phyloP scores from a whole-genome alignment of 2,797 vertebrate species.

The Sphaeramia orbicularis region DNA sequence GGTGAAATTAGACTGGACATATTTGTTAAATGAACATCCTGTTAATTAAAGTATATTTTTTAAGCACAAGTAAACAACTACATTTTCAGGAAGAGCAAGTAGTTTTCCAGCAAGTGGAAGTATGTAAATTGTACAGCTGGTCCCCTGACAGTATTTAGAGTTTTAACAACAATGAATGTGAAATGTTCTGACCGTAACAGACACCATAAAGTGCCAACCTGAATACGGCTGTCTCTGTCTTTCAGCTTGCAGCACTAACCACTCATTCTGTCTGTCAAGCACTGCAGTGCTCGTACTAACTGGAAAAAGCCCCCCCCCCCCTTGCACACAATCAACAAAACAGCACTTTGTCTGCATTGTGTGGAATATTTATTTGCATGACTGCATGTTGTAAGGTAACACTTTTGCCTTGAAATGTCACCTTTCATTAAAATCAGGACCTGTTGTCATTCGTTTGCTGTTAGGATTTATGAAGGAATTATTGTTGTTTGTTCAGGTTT shows the following conservation, averaged over 20 bases:
- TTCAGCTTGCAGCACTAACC: conserved; percentile 77
- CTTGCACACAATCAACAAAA: conserved; percentile 33
- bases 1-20: conserved; percentile 6
- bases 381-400: conserved; percentile 75
- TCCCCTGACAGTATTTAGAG: conserved; percentile 28
- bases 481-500: conserved; percentile 46
- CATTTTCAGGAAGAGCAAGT: not conserved
- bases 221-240: conserved; percentile 63
- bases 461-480: conserved; percentile 40
- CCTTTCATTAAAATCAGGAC: conserved; percentile 46
- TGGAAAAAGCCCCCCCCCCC: conserved; percentile 50
- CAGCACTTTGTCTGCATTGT: conserved; percentile 42
- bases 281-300: conserved; percentile 71
- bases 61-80: conserved; percentile 13
- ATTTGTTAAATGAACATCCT: conserved; percentile 25
- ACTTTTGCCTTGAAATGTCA: conserved; percentile 82
- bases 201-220: conserved; percentile 43
- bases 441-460: conserved; percentile 48
- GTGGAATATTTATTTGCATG: conserved; percentile 69
- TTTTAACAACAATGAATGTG: conserved; percentile 49
- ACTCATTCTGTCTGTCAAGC: conserved; percentile 69
- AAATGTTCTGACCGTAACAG: conserved; percentile 56
- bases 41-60: conserved; percentile 25
- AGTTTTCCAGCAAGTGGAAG: conserved; percentile 21
- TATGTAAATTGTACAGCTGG: conserved; percentile 25